Evolutionary conservation across 1,140 invertebrate species (phyloP).

Genomic region (Brachionus rubens): DNA sequence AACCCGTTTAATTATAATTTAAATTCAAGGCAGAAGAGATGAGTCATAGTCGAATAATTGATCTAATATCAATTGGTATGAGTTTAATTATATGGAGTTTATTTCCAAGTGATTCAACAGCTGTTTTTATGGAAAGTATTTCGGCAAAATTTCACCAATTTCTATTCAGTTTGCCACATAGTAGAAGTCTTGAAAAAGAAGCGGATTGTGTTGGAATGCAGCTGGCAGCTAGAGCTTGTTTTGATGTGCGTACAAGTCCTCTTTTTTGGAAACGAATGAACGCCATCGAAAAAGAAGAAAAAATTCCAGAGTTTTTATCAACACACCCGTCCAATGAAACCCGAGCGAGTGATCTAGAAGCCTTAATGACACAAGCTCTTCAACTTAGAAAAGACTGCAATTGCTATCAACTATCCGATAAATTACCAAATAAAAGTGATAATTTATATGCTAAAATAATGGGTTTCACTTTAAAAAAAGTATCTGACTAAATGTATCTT

Average conservation of each 20-base stretch:
- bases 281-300: slow-evolving; percentile 30
- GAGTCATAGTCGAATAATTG: slow-evolving; percentile 18
- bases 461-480: too few species aligned
- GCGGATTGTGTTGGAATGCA: slow-evolving; percentile 67
- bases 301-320: slow-evolving; percentile 64
- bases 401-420: too few species aligned
- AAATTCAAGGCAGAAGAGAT: slow-evolving; percentile 32
- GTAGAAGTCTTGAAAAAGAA: slow-evolving; percentile 65
- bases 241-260: slow-evolving; percentile 66
- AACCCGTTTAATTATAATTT: not conserved
- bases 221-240: slow-evolving; percentile 68
- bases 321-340: slow-evolving; percentile 66
- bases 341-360: slow-evolving; percentile 62
- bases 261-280: slow-evolving; percentile 66
- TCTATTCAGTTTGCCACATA: slow-evolving; percentile 64
- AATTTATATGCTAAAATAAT: not conserved
- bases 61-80: slow-evolving; percentile 11
- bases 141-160: slow-evolving; percentile 50
- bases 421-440: too few species aligned
- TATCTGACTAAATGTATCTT: too few species aligned
- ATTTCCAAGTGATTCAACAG: not conserved
- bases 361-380: slow-evolving; percentile 59
- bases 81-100: slow-evolving; percentile 8
- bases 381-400: not conserved
- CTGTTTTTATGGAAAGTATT: not conserved